A percentile compares a stretch with the other conserved stretches of the same genome.
Evolutionary conservation across 2,888 invertebrate genomes (phyloP).

Genomic region (Harmothoe impar): DNA sequence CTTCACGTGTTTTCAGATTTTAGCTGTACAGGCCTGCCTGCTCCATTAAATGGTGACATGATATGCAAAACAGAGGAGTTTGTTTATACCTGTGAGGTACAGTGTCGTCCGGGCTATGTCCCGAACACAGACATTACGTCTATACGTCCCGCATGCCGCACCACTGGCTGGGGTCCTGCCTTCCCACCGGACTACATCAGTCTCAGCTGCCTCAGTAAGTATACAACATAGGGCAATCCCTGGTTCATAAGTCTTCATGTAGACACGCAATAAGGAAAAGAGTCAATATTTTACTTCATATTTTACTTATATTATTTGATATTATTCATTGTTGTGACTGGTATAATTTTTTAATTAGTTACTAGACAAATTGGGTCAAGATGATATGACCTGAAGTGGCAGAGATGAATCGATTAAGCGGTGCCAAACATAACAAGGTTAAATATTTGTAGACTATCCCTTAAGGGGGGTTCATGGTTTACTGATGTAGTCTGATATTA

Average conservation of each 20-base stretch:
- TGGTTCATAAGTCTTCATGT: not conserved
- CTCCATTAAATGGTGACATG: conserved; percentile 43
- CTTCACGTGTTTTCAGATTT: conserved; percentile 44
- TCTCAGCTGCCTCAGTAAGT: conserved; percentile 49
- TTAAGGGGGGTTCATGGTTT: too few relatives aligned
- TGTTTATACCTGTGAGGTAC: conserved; percentile 29
- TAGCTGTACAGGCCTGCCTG: not conserved
- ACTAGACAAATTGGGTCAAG: too few relatives aligned
- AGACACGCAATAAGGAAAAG: not conserved
- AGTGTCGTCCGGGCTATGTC: not conserved
- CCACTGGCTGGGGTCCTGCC: conserved; percentile 34
- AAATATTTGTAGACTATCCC: too few relatives aligned
- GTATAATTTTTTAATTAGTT: too few relatives aligned
- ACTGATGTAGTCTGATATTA: too few relatives aligned
- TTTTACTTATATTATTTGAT: not conserved
- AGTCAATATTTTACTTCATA: too few relatives aligned
- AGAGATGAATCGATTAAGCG: too few relatives aligned
- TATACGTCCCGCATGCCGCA: conserved; percentile 21
- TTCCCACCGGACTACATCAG: conserved; percentile 35
- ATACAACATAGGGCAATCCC: not conserved
- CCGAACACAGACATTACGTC: not conserved
- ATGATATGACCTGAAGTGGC: too few relatives aligned
- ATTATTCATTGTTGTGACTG: too few relatives aligned
- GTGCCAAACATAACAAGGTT: too few relatives aligned
- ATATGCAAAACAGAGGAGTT: conserved; percentile 21